Conservation (phyloP, 1,140 invertebrate genomes). For the Charaxes varanes region DNA sequence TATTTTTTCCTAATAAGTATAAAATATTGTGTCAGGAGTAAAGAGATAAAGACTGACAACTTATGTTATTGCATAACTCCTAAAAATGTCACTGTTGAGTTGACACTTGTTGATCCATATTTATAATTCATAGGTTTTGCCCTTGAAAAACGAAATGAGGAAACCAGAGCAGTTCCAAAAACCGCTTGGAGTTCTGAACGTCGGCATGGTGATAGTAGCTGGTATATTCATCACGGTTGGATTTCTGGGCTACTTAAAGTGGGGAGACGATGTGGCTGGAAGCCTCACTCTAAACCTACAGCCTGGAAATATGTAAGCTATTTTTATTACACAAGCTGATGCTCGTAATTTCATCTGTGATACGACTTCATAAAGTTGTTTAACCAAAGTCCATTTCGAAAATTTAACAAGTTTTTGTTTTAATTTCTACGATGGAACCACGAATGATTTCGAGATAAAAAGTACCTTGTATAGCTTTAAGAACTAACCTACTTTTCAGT, state of each 20-base stretch:
- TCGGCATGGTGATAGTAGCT: conserved; percentile 87
- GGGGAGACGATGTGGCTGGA: conserved; percentile 80
- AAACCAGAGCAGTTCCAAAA: conserved; percentile 85
- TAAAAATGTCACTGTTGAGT: too few relatives aligned
- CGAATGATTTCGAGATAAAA: too few relatives aligned
- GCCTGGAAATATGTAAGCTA: conserved; percentile 75
- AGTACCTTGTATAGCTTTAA: background rate
- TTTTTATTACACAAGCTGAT: background rate
- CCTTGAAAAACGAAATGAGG: conserved; percentile 92
- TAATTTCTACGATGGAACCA: too few relatives aligned
- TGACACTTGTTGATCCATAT: background rate
- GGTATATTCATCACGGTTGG: conserved; percentile 85
- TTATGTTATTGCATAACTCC: too few relatives aligned
- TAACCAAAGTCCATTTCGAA: too few relatives aligned
- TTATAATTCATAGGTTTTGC: conserved; percentile 80
- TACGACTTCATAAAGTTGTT: too few relatives aligned
- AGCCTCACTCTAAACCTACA: conserved; percentile 85
- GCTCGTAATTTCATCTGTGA: too few relatives aligned
- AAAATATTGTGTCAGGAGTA: too few relatives aligned
- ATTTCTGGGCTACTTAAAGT: conserved; percentile 89
- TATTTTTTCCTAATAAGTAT: too few relatives aligned
- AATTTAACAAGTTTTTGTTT: too few relatives aligned
- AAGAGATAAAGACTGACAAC: too few relatives aligned
- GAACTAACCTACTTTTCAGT: too few relatives aligned
- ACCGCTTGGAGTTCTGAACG: conserved; percentile 86